Conservation (phyloP, 2,797 vertebrate genomes). For the Eulemur rubriventer region DNA sequence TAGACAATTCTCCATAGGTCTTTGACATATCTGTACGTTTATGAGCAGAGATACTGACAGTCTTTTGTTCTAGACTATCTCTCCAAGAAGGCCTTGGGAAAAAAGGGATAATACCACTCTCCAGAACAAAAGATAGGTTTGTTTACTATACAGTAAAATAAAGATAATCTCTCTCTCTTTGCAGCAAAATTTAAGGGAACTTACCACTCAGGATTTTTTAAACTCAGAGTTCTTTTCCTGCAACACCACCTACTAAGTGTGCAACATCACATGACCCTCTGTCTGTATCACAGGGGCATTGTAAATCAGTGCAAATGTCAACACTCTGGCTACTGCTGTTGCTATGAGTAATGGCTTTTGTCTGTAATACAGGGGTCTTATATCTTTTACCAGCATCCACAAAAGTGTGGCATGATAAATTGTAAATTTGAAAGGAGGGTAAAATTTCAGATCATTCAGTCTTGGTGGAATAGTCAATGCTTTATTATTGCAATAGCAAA, state of each 20-base stretch:
- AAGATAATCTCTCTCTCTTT: background rate
- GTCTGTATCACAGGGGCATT: background rate
- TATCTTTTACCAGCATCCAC: background rate
- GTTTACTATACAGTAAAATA: background rate
- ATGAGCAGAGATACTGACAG: background rate
- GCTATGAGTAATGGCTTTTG: background rate
- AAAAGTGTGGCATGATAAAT: background rate
- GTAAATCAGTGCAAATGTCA: background rate
- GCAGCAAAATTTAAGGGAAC: background rate
- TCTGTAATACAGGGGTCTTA: background rate
- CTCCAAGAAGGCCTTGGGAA: background rate
- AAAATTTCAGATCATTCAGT: background rate
- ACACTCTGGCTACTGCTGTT: background rate
- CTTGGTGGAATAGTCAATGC: background rate
- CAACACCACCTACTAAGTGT: background rate
- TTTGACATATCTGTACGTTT: background rate
- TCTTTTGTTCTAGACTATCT: background rate
- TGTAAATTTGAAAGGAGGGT: background rate
- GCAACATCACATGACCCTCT: background rate
- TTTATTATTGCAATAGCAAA: background rate
- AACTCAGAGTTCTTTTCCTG: background rate
- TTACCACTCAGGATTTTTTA: background rate
- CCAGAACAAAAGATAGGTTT: background rate
- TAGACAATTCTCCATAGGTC: background rate
- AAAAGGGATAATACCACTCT: background rate